Conservation (phyloP, 2,888 invertebrate genomes). For the Diaperis boleti region DNA sequence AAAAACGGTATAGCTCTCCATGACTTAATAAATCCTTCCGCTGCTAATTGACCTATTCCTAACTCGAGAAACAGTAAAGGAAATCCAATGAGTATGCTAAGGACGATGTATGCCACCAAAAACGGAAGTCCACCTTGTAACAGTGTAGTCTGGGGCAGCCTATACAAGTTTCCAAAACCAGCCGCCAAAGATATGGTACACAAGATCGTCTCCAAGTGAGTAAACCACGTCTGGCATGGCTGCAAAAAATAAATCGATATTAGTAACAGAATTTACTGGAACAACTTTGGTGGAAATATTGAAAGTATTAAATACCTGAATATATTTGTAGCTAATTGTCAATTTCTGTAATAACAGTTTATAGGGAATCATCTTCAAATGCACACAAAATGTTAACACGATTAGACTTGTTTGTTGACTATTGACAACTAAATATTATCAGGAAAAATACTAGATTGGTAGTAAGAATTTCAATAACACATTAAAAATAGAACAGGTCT, state of each 20-base stretch:
- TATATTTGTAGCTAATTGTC: too few species aligned
- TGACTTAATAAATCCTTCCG: conserved; percentile 74
- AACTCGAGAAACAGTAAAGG: conserved; percentile 74
- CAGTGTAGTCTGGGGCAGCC: conserved; percentile 71
- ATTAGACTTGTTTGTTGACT: too few species aligned
- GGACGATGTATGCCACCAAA: conserved; percentile 67
- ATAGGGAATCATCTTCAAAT: too few species aligned
- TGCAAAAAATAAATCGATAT: conserved; percentile 55
- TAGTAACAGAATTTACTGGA: too few species aligned
- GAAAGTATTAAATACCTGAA: too few species aligned
- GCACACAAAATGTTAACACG: too few species aligned
- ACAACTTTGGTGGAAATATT: neutral
- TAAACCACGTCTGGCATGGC: conserved; percentile 64
- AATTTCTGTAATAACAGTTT: too few species aligned
- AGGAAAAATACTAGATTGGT: too few species aligned
- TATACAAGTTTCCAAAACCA: conserved; percentile 71
- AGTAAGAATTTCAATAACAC: too few species aligned
- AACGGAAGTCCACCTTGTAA: conserved; percentile 73
- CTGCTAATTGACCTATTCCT: conserved; percentile 74
- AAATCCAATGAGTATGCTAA: conserved; percentile 68
- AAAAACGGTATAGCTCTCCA: conserved; percentile 77
- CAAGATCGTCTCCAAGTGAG: conserved; percentile 64
- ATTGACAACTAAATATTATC: too few species aligned
- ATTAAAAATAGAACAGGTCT: too few species aligned
- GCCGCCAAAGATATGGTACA: conserved; percentile 72